Evolutionary conservation across 2,888 invertebrate genomes (phyloP).

Genomic region (Ornithoptera alexandrae): DNA sequence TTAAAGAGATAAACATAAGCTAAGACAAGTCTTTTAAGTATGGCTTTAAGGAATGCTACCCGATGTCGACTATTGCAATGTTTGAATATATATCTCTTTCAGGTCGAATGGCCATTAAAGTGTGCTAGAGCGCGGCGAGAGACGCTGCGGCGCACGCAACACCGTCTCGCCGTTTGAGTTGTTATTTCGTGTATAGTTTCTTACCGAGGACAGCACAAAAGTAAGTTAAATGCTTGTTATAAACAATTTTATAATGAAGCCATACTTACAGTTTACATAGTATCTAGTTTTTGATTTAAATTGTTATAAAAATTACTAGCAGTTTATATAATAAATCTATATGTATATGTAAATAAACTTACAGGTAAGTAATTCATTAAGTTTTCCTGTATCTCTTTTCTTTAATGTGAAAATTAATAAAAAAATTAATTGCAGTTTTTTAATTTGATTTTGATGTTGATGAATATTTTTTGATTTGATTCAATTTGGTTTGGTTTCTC

Average conservation of each 20-base stretch:
- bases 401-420: not conserved
- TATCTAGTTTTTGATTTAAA: not conserved
- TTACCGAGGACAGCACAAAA: conserved; percentile 43
- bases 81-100: conserved; percentile 43
- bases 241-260: not conserved
- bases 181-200: conserved; percentile 31
- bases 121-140: conserved; percentile 56
- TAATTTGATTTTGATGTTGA: not conserved
- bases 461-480: not conserved
- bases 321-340: not conserved
- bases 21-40: no score
- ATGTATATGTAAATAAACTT: not conserved
- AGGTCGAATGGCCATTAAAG: conserved; percentile 44
- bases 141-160: conserved; percentile 46
- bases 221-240: conserved; percentile 41
- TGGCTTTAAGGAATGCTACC: conserved; percentile 7
- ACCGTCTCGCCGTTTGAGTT: conserved; percentile 38
- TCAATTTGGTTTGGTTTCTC: not conserved
- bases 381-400: not conserved
- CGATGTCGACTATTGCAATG: conserved; percentile 34
- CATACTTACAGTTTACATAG: not conserved
- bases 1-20: no score
- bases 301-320: not conserved
- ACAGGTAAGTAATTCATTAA: not conserved
- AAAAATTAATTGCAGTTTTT: not conserved